Evolutionary conservation across 1,140 invertebrate genomes (phyloP).

Genomic region (Drosophila repletoides): DNA sequence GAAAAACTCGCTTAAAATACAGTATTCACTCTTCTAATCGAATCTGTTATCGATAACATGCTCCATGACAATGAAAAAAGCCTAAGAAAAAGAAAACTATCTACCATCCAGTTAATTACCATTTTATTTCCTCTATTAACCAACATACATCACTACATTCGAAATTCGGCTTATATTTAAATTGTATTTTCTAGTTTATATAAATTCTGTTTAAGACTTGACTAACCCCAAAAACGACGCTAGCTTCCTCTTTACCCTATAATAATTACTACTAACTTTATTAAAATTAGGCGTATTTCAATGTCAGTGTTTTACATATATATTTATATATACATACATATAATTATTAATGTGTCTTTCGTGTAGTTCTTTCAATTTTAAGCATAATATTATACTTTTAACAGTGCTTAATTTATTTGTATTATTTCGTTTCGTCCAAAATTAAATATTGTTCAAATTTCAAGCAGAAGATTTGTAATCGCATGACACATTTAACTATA

Average conservation of each 20-base stretch:
- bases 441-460: slow-evolving; percentile 36
- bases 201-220: slow-evolving; percentile 12
- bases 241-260: slow-evolving; percentile 22
- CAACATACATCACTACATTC: background rate
- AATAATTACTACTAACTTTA: slow-evolving; percentile 13
- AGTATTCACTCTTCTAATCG: slow-evolving; percentile 13
- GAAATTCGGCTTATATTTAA: background rate
- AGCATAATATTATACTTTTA: slow-evolving; percentile 51
- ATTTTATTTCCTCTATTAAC: too few species aligned
- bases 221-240: slow-evolving; percentile 3
- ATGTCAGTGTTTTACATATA: slow-evolving; percentile 26
- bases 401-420: slow-evolving; percentile 48
- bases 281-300: slow-evolving; percentile 27
- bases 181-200: slow-evolving; percentile 2
- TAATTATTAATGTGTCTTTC: background rate
- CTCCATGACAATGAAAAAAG: background rate
- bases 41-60: slow-evolving; percentile 5
- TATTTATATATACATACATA: too few species aligned
- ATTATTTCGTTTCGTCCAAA: too few species aligned
- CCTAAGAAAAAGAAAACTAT: background rate
- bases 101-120: background rate
- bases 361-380: slow-evolving; percentile 33
- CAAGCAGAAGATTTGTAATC: slow-evolving; percentile 9
- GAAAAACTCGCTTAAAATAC: background rate
- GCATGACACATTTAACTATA: slow-evolving; percentile 36